These are phyloP conservation scores for Brachyhypopomus occidentalis DNA, from an alignment of 2,113 vertebrate genomes.

Conservation along the genomic window DNA sequence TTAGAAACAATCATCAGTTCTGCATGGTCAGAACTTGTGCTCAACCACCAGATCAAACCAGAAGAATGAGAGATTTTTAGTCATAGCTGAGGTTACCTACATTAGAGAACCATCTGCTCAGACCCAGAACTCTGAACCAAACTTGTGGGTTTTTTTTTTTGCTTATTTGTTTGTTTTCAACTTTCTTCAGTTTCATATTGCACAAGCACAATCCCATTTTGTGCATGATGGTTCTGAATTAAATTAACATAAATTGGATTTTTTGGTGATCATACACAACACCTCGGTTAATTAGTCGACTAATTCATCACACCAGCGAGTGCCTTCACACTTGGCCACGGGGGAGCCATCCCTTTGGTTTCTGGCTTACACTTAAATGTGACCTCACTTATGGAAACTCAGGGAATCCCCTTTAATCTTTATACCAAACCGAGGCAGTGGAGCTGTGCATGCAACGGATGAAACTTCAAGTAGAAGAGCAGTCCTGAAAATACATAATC, in stretches of 20 bases:
- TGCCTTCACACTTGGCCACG: neutral
- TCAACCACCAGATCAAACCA: neutral
- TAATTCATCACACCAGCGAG: neutral
- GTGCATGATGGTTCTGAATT: too few relatives aligned
- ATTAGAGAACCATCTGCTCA: too few relatives aligned
- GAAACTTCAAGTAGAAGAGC: neutral
- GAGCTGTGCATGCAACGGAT: slow-evolving; percentile 11
- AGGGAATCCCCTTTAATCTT: slow-evolving; percentile 8
- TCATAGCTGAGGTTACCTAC: neutral
- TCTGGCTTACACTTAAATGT: slow-evolving; percentile 14
- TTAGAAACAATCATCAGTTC: neutral
- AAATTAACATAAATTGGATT: too few relatives aligned
- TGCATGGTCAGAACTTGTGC: neutral
- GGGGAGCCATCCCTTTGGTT: neutral
- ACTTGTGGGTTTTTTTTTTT: too few relatives aligned
- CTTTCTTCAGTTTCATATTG: too few relatives aligned
- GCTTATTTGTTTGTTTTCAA: too few relatives aligned
- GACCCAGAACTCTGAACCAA: too few relatives aligned
- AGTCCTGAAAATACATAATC: neutral
- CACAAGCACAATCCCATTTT: too few relatives aligned
- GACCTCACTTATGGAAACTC: neutral
- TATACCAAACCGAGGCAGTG: neutral
- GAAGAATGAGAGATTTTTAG: neutral
- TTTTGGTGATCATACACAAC: too few relatives aligned
- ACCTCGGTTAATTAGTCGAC: neutral